These are phyloP conservation scores for Hyles lineata DNA, from an alignment of 2,888 invertebrate genomes.

Conservation along the genomic window DNA sequence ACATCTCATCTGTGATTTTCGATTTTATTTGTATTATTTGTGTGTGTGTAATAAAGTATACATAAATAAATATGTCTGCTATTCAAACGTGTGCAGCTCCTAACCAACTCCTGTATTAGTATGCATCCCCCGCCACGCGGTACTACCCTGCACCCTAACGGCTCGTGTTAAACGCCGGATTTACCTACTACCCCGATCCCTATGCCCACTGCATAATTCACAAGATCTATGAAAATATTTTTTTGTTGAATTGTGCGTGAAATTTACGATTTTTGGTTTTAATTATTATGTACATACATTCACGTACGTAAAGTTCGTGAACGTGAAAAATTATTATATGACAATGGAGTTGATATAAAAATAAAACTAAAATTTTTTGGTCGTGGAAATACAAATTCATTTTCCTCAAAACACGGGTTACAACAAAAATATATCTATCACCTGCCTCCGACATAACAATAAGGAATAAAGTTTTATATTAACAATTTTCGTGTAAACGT, in stretches of 20 bases:
- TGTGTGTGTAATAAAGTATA: too few relatives aligned
- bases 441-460: neutral
- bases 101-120: slow-evolving; percentile 12
- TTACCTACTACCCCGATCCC: slow-evolving; percentile 2
- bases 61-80: too few relatives aligned
- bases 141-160: neutral
- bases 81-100: neutral
- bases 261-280: too few relatives aligned
- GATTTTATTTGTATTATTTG: too few relatives aligned
- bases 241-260: neutral
- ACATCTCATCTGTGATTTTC: too few relatives aligned
- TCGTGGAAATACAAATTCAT: neutral
- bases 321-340: too few relatives aligned
- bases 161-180: slow-evolving; percentile 25
- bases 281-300: too few relatives aligned
- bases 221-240: neutral
- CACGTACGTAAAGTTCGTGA: too few relatives aligned
- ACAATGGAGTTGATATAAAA: too few relatives aligned
- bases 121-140: slow-evolving; percentile 30
- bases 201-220: slow-evolving; percentile 8
- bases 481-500: slow-evolving; percentile 14
- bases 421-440: neutral
- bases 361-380: neutral
- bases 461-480: slow-evolving; percentile 17
- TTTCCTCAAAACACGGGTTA: neutral